Evolutionary conservation across 53 echinoderm and acorn worm species (phyloP).

Genomic region (Holothuria scabra): DNA sequence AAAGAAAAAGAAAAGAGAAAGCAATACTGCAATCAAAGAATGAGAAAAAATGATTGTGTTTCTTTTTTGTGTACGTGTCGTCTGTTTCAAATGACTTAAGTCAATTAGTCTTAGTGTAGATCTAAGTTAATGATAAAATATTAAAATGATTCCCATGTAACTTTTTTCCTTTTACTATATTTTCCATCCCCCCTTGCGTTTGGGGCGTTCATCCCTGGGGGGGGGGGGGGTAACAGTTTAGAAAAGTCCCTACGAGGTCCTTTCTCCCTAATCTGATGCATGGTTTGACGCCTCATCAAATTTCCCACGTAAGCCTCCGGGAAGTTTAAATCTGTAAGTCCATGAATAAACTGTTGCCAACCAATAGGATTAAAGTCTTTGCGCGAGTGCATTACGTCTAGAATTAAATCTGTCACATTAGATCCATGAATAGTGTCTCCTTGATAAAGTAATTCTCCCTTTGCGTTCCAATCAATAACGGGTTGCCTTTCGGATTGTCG

Average conservation of each 20-base stretch:
- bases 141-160: constrained; percentile 1
- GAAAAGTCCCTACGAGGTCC: neutral
- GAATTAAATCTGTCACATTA: constrained; percentile 11
- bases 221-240: neutral
- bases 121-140: too few species aligned
- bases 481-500: neutral
- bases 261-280: neutral
- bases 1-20: too few species aligned
- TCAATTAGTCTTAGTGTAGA: too few species aligned
- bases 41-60: too few species aligned
- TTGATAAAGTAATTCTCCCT: neutral
- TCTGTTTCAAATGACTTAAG: too few species aligned
- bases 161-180: neutral
- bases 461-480: neutral
- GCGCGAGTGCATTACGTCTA: neutral
- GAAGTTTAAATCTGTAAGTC: neutral
- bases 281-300: neutral
- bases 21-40: too few species aligned
- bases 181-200: neutral
- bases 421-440: neutral
- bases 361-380: constrained; percentile 19
- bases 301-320: constrained; percentile 11
- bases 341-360: constrained; percentile 1
- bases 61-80: too few species aligned
- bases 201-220: neutral